Evolutionary conservation across 2,888 invertebrate species (phyloP).

Genomic region (Meghimatium bilineatum): DNA sequence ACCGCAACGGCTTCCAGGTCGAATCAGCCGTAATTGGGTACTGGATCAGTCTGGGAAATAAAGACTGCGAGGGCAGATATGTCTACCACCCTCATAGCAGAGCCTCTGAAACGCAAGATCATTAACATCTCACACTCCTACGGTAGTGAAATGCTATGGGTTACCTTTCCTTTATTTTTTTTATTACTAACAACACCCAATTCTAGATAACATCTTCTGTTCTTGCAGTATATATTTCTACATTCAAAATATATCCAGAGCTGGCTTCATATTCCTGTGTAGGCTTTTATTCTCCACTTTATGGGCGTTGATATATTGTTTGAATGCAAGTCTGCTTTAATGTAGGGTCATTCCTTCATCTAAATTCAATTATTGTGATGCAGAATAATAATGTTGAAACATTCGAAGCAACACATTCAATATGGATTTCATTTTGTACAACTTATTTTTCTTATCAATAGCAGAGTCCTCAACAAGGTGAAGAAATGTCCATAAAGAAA

Average conservation of each 20-base stretch:
- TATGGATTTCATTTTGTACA: neutral
- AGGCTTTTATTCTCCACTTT: neutral
- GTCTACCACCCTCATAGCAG: too few species aligned
- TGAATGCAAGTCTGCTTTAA: neutral
- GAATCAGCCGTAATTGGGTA: too few species aligned
- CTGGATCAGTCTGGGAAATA: too few species aligned
- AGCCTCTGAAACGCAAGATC: too few species aligned
- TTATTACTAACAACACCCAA: neutral
- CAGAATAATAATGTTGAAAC: neutral
- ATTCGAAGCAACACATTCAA: neutral
- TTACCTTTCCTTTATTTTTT: too few species aligned
- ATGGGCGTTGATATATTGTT: neutral
- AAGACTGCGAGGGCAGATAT: too few species aligned
- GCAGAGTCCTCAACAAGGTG: conserved; percentile 2
- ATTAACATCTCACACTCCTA: too few species aligned
- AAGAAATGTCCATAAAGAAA: neutral
- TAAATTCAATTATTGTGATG: neutral
- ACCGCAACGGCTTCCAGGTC: too few species aligned
- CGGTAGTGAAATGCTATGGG: too few species aligned
- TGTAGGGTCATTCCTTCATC: neutral
- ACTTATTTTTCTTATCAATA: neutral
- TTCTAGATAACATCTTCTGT: neutral
- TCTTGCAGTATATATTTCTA: neutral
- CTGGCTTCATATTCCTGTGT: neutral
- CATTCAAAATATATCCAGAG: neutral